Base-by-base conservation (phyloP, 2,888 invertebrate genomes). In the Lycaena phlaeas region DNA sequence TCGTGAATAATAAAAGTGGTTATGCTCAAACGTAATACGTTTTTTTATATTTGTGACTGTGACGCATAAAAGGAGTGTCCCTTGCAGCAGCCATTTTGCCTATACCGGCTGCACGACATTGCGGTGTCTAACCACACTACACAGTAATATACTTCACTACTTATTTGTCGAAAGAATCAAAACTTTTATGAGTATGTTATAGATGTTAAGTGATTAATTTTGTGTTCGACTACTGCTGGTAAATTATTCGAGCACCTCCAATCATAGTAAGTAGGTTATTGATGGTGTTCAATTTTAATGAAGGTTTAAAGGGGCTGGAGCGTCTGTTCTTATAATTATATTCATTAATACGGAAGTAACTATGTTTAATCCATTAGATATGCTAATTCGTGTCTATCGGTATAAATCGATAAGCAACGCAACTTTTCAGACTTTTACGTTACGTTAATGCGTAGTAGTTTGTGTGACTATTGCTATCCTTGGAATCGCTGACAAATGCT, bases 51-150 rank as follows among this genome's bases (percentile, higher is more conserved):
- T 61, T 70, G 78, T 78, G 75, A 75, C 65, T 85, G 85, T 87
- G 87, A 87, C 87, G 87, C 87, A 87, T 86, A 70, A 79, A 81
- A 85, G 87, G 87, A 87, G 87, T 87, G 87, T 76, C 86, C 72
- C 66, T 76, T 62, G 69, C 71, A 84, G 85, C 85, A 85, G 85
- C 85, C 85, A 86, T 85, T 86, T 85, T 86, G 84, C 79, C 63
- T 64, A 68, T 70, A 61, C 84, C 85, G 85, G 85, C 84, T 72
- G 76, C 84, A 84, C 85, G 79, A 77, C 79, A 73, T 73, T 65
- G 64, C 70, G 66, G 78, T 68, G 82, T 66, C 78, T n/a, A n/a
- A n/a, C n/a, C n/a, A n/a, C n/a, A 73, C 76, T 77, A 64, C 52
- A 56, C 50, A 56, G 61, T 47, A 56, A 61, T 22, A 11, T 12